These are phyloP conservation scores for Amyelois transitella DNA, from an alignment of 1,140 invertebrate genomes.

Conservation along the genomic window DNA sequence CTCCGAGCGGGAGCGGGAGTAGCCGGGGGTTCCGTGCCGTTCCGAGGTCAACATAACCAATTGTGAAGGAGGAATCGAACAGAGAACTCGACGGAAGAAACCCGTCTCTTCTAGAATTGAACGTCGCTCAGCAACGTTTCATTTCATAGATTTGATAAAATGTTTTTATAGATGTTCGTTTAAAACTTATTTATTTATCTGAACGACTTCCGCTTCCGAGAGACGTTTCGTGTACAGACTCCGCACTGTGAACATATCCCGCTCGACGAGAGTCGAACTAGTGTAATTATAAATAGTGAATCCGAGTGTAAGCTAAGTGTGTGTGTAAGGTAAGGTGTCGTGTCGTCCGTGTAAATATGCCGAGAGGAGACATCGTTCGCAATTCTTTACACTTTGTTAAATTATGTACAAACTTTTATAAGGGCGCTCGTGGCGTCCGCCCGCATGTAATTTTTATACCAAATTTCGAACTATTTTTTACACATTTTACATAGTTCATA, in stretches of 20 bases:
- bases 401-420: background rate
- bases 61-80: no score
- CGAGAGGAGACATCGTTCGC: slow-evolving; percentile 4
- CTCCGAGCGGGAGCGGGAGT: slow-evolving; percentile 67
- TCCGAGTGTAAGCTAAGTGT: background rate
- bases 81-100: no score
- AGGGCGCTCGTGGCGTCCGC: background rate
- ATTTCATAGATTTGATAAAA: no score
- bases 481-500: slow-evolving; percentile 28
- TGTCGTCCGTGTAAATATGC: background rate
- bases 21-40: no score
- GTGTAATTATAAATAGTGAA: background rate
- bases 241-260: background rate
- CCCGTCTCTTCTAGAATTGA: no score
- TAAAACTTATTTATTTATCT: no score
- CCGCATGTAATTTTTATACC: slow-evolving; percentile 12
- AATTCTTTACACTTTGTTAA: slow-evolving; percentile 7
- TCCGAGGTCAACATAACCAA: no score
- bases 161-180: no score
- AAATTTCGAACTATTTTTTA: slow-evolving; percentile 34
- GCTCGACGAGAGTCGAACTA: background rate
- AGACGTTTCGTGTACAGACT: background rate
- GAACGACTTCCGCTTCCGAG: background rate
- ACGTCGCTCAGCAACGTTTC: no score
- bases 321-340: background rate